Evolutionary conservation across 2,888 invertebrate genomes (phyloP).

Genomic region (Pycnomerus fuliginosus): DNA sequence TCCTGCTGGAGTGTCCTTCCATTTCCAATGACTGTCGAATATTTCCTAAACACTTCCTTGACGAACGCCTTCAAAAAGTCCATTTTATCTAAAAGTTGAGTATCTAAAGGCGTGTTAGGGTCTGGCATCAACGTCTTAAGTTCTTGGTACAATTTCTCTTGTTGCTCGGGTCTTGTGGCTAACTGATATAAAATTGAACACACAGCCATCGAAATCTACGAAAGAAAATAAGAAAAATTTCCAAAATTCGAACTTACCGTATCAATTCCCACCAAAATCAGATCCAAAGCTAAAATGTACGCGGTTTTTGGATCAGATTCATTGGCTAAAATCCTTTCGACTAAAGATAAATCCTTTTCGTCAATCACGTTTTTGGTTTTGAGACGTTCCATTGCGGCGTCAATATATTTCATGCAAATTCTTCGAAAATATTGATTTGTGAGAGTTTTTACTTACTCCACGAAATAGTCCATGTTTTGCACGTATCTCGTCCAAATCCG

Average conservation of each 20-base stretch:
- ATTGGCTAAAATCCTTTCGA: constrained; percentile 63
- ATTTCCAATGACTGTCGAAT: constrained; percentile 75
- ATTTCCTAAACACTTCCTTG: constrained; percentile 75
- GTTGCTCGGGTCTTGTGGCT: constrained; percentile 65
- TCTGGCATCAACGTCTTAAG: constrained; percentile 54
- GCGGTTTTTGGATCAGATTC: constrained; percentile 64
- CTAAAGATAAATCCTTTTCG: constrained; percentile 56
- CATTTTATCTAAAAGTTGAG: constrained; percentile 63
- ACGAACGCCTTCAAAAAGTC: constrained; percentile 71
- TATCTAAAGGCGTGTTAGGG: constrained; percentile 54
- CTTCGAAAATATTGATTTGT: too few relatives aligned
- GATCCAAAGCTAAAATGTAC: constrained; percentile 70
- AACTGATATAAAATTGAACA: constrained; percentile 73
- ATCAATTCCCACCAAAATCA: constrained; percentile 78
- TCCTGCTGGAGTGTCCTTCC: constrained; percentile 71
- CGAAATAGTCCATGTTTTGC: constrained; percentile 66
- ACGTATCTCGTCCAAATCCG: constrained; percentile 64
- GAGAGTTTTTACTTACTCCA: constrained; percentile 56
- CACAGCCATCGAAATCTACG: constrained; percentile 73
- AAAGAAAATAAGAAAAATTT: constrained; percentile 20
- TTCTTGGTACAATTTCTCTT: constrained; percentile 64
- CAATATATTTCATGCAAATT: constrained; percentile 64
- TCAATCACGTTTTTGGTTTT: constrained; percentile 50
- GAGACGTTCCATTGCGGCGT: constrained; percentile 54
- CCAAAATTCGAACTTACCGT: constrained; percentile 57